These are phyloP conservation scores for Phyllostomus discolor DNA, from an alignment of 2,113 vertebrate species.

Conservation along the genomic window DNA sequence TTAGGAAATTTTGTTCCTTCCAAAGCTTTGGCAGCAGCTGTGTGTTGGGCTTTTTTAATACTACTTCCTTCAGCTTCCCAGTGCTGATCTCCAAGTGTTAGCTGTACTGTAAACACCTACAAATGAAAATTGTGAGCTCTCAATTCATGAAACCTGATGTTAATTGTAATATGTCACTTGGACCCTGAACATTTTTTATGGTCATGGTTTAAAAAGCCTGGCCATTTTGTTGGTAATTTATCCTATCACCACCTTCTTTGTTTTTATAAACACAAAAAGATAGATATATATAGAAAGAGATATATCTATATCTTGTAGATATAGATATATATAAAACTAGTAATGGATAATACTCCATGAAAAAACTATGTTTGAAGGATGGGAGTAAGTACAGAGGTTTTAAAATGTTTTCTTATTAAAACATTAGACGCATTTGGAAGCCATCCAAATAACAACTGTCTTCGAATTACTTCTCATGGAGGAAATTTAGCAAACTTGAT, in stretches of 20 bases:
- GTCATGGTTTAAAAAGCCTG: constrained; percentile 27
- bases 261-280: constrained; percentile 23
- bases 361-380: constrained; percentile 38
- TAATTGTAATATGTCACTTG: not conserved
- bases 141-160: constrained; percentile 27
- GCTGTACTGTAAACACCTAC: constrained; percentile 93
- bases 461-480: constrained; percentile 33
- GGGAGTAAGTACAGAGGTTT: not conserved
- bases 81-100: constrained; percentile 92
- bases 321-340: not conserved
- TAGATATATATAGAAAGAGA: not conserved
- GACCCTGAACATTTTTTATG: constrained; percentile 25
- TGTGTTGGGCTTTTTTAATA: constrained; percentile 96
- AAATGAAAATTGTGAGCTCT: constrained; percentile 39
- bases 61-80: constrained; percentile 95
- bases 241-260: not conserved
- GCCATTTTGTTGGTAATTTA: not conserved
- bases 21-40: constrained; percentile 91
- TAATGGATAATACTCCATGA: not conserved
- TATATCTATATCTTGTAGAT: not conserved
- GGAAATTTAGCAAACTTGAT: not conserved
- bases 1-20: constrained; percentile 91
- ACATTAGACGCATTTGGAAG: not conserved
- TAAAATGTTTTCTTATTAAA: not conserved
- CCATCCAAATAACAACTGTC: not conserved